Evolutionary conservation across 2,888 invertebrate species (phyloP), one percentile per base, ranked within the genome.

Genomic region (Netelia virgata): DNA sequence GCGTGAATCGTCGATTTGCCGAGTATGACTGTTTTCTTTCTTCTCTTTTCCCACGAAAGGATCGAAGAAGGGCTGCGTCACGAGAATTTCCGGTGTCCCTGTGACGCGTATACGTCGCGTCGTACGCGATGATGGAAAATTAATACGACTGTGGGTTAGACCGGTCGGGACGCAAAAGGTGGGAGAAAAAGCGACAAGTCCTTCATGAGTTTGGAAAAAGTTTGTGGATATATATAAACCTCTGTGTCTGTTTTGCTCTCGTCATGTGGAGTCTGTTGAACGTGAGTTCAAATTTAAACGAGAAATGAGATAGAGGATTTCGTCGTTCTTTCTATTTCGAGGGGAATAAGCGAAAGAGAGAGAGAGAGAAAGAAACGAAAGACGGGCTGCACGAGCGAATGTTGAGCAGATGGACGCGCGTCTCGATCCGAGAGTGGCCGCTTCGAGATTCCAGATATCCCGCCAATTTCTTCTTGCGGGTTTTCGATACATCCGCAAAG

Each of bases 381-480:
- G 18, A 18, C 41, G 55, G 47, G 41, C 59, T 57, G 16, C 16
- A 23, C 18, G 8, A n/a, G 50, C 57, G 66, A 80, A 74, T 73
- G 64, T 53, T 75, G 74, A 79, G 70, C 78, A 79, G 74, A 79
- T 78, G 83, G 68, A 36, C 69, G 64, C 23, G 61, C 47, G 74
- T 41, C 57, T 16, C 75, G 69, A 73, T 36, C 43, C 23, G 28
- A 87, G 88, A 90, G 87, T 88, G 87, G 89, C 87, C 86, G 57
- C 63, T 16, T 20, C 81, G 82, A 89, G 88, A 90, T 88, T 88
- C 55, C 78, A 70, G 91, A 91, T 92, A 91, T 91, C 90, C 92
- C 89, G 91, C 91, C 91, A 92, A 92, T 92, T 92, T 92, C 90
- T 90, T 87, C 89, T 64, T 90, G 90, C 88, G 90, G 90, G 89